A percentile compares a stretch with the other conserved stretches of the same genome.
phyloP scores from a whole-genome alignment of 2,113 vertebrate species.

The cat (Felis catus) region DNA sequence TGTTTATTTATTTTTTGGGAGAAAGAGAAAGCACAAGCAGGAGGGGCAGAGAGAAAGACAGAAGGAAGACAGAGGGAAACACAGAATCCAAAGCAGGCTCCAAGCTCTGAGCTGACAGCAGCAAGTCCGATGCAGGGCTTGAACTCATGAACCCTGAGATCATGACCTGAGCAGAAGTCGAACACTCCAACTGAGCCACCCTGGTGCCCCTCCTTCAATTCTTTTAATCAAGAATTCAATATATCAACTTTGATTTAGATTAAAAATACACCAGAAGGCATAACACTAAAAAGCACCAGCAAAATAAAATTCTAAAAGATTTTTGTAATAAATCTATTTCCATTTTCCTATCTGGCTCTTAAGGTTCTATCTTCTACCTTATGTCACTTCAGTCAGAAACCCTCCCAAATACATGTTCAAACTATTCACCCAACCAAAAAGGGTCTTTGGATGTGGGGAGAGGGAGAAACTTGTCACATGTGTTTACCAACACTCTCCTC shows the following conservation, averaged over 20 bases:
- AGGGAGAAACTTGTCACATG: not conserved
- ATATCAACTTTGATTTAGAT: not conserved
- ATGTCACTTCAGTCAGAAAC: not conserved
- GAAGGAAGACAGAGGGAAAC: too few relatives aligned
- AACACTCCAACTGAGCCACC: too few relatives aligned
- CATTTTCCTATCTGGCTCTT: not conserved
- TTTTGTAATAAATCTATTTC: not conserved
- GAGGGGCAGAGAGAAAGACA: too few relatives aligned
- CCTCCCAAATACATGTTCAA: not conserved
- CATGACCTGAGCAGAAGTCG: too few relatives aligned
- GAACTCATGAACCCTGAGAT: too few relatives aligned
- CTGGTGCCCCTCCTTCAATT: not conserved
- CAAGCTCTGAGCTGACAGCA: too few relatives aligned
- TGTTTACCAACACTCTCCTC: not conserved
- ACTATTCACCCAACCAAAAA: not conserved
- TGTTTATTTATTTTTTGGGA: too few relatives aligned
- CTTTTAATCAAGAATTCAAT: slow-evolving; percentile 12
- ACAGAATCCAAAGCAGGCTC: too few relatives aligned
- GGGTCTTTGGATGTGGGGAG: not conserved
- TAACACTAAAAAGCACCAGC: not conserved
- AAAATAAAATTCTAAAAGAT: not conserved
- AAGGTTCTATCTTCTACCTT: not conserved
- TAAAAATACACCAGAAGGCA: not conserved
- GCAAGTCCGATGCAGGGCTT: too few relatives aligned
- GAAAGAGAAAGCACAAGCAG: too few relatives aligned